Evolutionary conservation across 2,797 vertebrate genomes (phyloP).

Genomic region (Xiphorhynchus erythropygius): DNA sequence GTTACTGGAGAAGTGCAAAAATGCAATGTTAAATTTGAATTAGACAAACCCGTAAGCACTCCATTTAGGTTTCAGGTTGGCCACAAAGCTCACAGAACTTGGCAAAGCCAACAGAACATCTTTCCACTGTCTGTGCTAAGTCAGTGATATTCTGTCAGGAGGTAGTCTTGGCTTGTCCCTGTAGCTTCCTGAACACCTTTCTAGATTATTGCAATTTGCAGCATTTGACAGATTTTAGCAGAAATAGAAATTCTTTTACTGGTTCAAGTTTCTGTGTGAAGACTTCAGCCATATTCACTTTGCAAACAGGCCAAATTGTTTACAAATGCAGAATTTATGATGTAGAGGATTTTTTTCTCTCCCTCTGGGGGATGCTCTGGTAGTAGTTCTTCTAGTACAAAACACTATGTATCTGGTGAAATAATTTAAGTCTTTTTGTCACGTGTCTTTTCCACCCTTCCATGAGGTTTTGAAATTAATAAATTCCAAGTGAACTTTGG

Average conservation of each 20-base stretch:
- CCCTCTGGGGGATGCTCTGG: neutral
- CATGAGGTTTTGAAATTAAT: slow-evolving; percentile 10
- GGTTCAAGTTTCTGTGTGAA: neutral
- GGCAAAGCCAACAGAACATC: neutral
- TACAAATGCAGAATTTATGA: neutral
- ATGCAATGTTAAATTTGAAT: neutral
- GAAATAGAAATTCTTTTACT: neutral
- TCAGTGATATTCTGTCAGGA: neutral
- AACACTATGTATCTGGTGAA: neutral
- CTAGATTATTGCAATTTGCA: slow-evolving; percentile 6
- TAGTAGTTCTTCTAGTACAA: slow-evolving; percentile 27
- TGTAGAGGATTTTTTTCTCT: neutral
- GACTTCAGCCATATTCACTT: neutral
- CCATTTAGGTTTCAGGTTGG: slow-evolving; percentile 21
- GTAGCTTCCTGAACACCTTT: slow-evolving; percentile 13
- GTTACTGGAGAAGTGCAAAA: neutral
- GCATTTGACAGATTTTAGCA: neutral
- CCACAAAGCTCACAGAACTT: neutral
- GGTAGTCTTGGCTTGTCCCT: neutral
- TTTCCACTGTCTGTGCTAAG: neutral
- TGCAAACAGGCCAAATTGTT: neutral
- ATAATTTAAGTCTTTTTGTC: slow-evolving; percentile 25
- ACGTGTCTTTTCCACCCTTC: neutral
- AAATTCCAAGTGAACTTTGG: slow-evolving; percentile 30
- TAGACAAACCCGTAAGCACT: neutral